Conservation (phyloP, 2,113 vertebrate genomes). For the Pipa parva region DNA sequence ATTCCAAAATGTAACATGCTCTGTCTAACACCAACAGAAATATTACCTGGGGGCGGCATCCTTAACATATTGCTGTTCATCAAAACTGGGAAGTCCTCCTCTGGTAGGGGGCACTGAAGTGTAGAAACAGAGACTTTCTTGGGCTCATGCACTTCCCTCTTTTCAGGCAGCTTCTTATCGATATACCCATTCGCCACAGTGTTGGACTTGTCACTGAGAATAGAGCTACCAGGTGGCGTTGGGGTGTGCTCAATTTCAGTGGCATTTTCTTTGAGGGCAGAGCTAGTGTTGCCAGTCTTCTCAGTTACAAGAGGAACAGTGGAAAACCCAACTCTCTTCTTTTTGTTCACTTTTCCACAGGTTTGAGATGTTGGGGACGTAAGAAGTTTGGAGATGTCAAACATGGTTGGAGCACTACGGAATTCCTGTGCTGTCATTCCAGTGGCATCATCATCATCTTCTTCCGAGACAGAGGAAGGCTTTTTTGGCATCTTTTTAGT, state of each 20-base stretch:
- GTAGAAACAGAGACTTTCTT: conserved; percentile 53
- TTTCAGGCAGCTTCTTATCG: conserved; percentile 54
- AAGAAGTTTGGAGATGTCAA: conserved; percentile 81
- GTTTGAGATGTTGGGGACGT: conserved; percentile 60
- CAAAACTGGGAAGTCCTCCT: conserved; percentile 92
- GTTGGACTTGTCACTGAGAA: conserved; percentile 39
- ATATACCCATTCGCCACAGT: conserved; percentile 68
- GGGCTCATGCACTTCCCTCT: conserved; percentile 62
- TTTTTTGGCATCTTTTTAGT: conserved; percentile 47
- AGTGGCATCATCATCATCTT: conserved; percentile 49
- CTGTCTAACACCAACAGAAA: too few relatives aligned
- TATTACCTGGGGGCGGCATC: conserved; percentile 91
- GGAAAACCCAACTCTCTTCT: conserved; percentile 70
- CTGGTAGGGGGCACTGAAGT: conserved; percentile 57
- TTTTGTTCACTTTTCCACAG: conserved; percentile 72
- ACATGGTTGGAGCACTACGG: conserved; percentile 70
- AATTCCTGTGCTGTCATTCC: conserved; percentile 72
- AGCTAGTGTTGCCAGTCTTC: not conserved
- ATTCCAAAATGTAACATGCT: too few relatives aligned
- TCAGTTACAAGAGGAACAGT: conserved; percentile 19
- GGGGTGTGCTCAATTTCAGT: conserved; percentile 58
- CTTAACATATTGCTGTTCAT: conserved; percentile 64
- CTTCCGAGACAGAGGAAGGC: conserved; percentile 46
- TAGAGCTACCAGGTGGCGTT: not conserved
- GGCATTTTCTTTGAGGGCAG: conserved; percentile 61